Conservation (phyloP, 2,888 invertebrate species). For the Sussaba pulchella region DNA sequence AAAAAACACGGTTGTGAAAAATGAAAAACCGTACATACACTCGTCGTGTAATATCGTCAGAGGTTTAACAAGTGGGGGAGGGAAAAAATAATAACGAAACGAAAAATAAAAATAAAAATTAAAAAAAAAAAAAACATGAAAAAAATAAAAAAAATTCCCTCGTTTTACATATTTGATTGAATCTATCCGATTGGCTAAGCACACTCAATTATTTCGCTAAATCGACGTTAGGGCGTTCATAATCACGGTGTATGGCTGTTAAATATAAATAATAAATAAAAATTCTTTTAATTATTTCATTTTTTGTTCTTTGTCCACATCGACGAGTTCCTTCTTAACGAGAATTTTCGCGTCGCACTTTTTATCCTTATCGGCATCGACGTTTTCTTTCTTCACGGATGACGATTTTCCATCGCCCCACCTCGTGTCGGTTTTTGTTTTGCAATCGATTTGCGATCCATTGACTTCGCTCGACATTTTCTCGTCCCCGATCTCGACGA, state of each 20-base stretch:
- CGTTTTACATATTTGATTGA: conserved; percentile 43
- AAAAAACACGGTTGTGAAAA: conserved; percentile 15
- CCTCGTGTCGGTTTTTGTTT: conserved; percentile 81
- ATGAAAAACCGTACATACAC: conserved; percentile 1
- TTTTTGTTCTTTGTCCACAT: conserved; percentile 76
- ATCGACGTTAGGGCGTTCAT: conserved; percentile 60
- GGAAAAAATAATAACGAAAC: no score
- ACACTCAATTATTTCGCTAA: conserved; percentile 65
- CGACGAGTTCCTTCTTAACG: conserved; percentile 74
- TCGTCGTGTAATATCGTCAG: conserved; percentile 26
- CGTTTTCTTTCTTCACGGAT: conserved; percentile 78
- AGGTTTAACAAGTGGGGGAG: conserved; percentile 32
- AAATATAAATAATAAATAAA: conserved; percentile 69
- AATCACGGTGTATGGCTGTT: conserved; percentile 65
- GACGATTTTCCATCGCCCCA: conserved; percentile 81
- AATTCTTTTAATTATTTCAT: conserved; percentile 64
- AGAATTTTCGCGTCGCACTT: conserved; percentile 78
- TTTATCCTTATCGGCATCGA: conserved; percentile 79
- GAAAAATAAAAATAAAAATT: no score
- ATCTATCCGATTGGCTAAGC: conserved; percentile 55
- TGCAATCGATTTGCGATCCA: conserved; percentile 81
- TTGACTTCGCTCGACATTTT: conserved; percentile 79
- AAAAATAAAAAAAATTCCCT: conserved; percentile 4
- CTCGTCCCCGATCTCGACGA: conserved; percentile 83
- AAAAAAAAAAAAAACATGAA: no score